Conservation (phyloP, 2,113 vertebrate genomes). For the Muscicapa adusta region DNA sequence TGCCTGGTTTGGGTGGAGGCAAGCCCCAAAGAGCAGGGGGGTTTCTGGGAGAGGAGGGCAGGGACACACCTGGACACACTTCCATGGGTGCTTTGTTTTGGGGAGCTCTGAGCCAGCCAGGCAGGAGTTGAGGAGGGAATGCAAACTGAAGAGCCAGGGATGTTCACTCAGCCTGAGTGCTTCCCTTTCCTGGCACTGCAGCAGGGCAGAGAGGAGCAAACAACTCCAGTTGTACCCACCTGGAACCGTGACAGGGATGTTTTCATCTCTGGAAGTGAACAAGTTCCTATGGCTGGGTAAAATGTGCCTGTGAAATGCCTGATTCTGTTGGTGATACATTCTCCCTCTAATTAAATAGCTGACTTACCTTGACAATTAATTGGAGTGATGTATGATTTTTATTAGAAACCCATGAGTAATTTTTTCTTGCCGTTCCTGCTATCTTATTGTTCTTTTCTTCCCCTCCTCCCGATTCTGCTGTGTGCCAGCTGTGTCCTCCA, state of each 20-base stretch:
- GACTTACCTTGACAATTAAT: constrained; percentile 13
- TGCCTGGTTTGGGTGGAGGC: background rate
- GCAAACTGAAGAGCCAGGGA: background rate
- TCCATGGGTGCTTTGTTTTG: background rate
- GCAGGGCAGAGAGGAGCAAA: background rate
- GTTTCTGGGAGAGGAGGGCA: background rate
- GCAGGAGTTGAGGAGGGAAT: background rate
- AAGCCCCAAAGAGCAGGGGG: background rate
- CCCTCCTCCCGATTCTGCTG: background rate
- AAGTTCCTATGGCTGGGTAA: background rate
- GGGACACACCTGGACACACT: background rate
- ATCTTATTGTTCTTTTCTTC: constrained; percentile 36
- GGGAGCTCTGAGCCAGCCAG: background rate
- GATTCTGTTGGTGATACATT: background rate
- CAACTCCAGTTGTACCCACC: background rate
- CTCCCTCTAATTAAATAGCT: constrained; percentile 47
- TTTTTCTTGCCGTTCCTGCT: constrained; percentile 22
- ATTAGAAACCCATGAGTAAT: constrained; percentile 58
- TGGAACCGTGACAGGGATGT: background rate
- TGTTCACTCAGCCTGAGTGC: background rate
- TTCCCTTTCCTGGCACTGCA: background rate
- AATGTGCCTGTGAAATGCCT: background rate
- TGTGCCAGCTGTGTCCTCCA: constrained; percentile 36
- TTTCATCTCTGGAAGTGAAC: background rate
- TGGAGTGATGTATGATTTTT: constrained; percentile 34